A percentile compares a stretch with the other conserved stretches of the same genome.
Evolutionary conservation across 2,113 vertebrate genomes (phyloP).

Genomic region (Ctenomys sociabilis): DNA sequence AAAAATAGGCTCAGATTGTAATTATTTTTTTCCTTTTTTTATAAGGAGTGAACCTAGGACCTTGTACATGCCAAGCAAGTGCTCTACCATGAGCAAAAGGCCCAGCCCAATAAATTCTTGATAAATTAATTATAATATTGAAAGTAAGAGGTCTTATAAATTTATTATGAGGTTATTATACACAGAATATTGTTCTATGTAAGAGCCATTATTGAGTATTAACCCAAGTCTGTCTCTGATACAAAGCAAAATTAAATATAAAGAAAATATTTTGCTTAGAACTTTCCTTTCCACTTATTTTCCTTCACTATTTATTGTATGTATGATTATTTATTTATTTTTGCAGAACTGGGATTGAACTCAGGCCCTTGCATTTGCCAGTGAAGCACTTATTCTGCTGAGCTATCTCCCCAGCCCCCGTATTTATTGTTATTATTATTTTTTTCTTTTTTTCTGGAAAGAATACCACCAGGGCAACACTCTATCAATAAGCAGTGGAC

Average conservation of each 20-base stretch:
- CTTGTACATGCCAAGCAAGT: background rate
- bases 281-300: constrained; percentile 2
- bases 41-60: background rate
- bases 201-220: constrained; percentile 14
- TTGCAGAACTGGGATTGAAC: no score
- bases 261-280: background rate
- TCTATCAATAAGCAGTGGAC: background rate
- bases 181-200: background rate
- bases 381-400: no score
- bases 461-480: background rate
- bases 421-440: background rate
- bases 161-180: background rate
- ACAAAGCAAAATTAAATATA: background rate
- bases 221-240: background rate
- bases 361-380: no score
- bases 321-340: background rate
- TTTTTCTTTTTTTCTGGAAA: constrained; percentile 6
- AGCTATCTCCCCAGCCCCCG: no score
- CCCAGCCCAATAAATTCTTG: background rate
- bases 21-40: background rate
- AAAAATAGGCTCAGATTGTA: background rate
- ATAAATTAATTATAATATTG: constrained; percentile 14
- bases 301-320: background rate
- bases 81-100: background rate
- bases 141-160: background rate